Evolutionary conservation across 2,888 invertebrate genomes (phyloP).

Genomic region (Aelia acuminata): DNA sequence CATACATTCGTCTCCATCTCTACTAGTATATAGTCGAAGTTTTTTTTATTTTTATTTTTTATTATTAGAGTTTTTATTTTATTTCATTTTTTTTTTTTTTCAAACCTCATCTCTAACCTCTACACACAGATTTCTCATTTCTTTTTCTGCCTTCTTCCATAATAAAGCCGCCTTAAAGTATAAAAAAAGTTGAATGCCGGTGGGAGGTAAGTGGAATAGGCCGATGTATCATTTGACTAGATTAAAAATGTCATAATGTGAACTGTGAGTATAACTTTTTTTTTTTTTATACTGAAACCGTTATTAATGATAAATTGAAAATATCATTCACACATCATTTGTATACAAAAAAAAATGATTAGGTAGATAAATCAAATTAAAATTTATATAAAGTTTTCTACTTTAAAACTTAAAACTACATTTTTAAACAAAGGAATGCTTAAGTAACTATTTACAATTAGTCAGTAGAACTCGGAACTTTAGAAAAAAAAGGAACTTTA

Average conservation of each 20-base stretch:
- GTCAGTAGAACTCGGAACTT: too few species aligned
- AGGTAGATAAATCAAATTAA: too few species aligned
- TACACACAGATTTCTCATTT: slow-evolving; percentile 7
- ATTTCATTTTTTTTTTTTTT: not conserved
- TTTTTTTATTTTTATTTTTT: not conserved
- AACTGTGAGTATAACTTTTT: not conserved
- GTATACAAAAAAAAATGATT: too few species aligned
- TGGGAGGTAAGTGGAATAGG: not conserved
- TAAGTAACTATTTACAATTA: too few species aligned
- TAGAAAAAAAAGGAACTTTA: too few species aligned
- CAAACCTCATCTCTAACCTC: not conserved
- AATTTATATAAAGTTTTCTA: too few species aligned
- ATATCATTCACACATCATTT: too few species aligned
- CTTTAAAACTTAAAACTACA: too few species aligned
- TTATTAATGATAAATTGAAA: too few species aligned
- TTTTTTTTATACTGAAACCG: not conserved
- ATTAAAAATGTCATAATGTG: not conserved
- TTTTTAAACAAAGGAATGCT: too few species aligned
- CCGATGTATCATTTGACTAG: not conserved
- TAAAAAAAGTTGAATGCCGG: slow-evolving; percentile 18
- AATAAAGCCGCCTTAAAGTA: not conserved
- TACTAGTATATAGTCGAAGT: slow-evolving; percentile 19
- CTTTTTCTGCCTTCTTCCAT: not conserved
- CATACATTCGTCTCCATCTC: slow-evolving; percentile 44
- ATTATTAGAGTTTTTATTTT: not conserved